Evolutionary conservation across 1,140 invertebrate genomes (phyloP), one percentile per base, ranked within the genome.

Genomic region (Drosophila kikkawai): DNA sequence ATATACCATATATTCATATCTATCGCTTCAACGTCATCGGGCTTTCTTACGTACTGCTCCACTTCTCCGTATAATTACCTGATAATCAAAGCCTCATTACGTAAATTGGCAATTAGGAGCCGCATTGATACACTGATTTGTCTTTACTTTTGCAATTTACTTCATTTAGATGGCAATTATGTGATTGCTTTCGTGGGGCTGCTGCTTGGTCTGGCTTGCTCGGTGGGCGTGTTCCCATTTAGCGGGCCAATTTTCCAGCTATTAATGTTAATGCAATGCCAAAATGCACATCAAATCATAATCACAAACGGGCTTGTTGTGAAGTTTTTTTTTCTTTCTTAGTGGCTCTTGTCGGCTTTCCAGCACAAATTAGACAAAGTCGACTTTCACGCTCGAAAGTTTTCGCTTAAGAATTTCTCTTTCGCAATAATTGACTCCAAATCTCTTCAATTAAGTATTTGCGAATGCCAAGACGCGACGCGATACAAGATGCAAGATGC

Each of bases 361-460:
- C 58, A 78, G 56, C 57, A 56, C 68, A 73, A 87, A 87, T 86
- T 82, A 67, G 83, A 80, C 67, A 82, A 60, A 83, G 55, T 55
- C 80, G 67, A 88, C 84, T 88, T 88, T 87, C 80, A 77, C 84
- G 74, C 48, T 77, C 77, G 83, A 87, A 87, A 87, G 83, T 88
- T 77, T 75, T 58, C 63, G 78, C 58, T 79, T 59, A 73, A 88
- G 85, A 88, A 88, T 88, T 88, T 90, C 85, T 88, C 85, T 88
- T 88, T 90, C 81, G 81, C 81, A 79, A 75, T 88, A 88, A 90
- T 85, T 88, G 85, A 90, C 85, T 76, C 80, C 59, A 88, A 88
- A 90, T 88, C 85, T 68, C 64, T 79, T 82, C 79, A 90, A 88
- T 88, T 88, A 90, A 85, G 67, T 61, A 90, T 70, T 55, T 78